Evolutionary conservation across 2,797 vertebrate species (phyloP).

Genomic region (Eospalax fontanierii): DNA sequence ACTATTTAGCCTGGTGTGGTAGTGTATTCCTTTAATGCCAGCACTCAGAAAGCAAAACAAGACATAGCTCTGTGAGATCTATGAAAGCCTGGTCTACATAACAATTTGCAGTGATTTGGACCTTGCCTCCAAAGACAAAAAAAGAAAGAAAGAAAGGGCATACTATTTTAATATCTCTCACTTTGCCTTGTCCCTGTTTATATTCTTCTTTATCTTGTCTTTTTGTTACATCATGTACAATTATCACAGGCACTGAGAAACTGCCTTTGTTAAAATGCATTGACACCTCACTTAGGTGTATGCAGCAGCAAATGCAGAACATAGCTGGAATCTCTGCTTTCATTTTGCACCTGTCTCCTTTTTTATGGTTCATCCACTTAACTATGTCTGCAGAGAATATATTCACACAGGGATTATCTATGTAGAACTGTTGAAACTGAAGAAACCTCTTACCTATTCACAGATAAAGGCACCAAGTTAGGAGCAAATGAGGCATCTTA

Average conservation of each 20-base stretch:
- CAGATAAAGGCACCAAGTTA: neutral
- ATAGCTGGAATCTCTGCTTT: neutral
- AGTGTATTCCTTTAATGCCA: too few species aligned
- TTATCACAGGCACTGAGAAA: neutral
- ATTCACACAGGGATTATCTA: neutral
- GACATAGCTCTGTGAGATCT: too few species aligned
- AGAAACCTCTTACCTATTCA: neutral
- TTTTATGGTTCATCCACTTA: neutral
- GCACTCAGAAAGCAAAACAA: neutral
- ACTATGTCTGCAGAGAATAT: neutral
- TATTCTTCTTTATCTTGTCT: slow-evolving; percentile 1
- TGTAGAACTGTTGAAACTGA: too few species aligned
- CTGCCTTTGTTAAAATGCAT: neutral
- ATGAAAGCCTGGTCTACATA: too few species aligned
- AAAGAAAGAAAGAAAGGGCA: too few species aligned
- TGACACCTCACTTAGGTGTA: neutral
- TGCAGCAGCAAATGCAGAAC: neutral
- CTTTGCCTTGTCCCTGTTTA: neutral
- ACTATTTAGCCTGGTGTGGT: neutral
- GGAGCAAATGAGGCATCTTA: neutral
- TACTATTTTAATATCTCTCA: neutral
- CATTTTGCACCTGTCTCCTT: neutral
- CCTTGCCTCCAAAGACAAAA: too few species aligned
- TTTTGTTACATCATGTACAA: neutral
- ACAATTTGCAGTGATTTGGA: too few species aligned